Evolutionary conservation across 1,140 invertebrate species (phyloP), one percentile per base, ranked within the genome.

Genomic region (Drosophila lowei): DNA sequence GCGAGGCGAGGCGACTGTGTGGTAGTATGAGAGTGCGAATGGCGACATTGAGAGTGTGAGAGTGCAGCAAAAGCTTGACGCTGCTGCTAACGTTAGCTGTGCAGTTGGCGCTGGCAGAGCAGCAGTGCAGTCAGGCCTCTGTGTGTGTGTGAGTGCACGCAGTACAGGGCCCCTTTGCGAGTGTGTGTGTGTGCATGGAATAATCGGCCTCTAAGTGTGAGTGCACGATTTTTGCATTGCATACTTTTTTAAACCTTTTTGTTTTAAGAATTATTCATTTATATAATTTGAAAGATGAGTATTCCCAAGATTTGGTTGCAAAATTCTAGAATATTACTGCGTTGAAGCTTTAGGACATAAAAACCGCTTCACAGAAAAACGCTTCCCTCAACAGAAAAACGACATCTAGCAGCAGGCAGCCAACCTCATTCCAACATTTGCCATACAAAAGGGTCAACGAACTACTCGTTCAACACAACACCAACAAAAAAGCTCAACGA

Each of bases 361-460:
- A 23, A 25, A 25, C 0, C 23, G 23, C 23, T 30, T 3, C 30
- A 28, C 8, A 46, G 43, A 78, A 79, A 38, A 48, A 66, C 38
- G 52, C 74, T 62, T 21, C 42, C 71, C 72, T 72, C 62, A 79
- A 59, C 72, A 34, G 30, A 34, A 34, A 34, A 34, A 9, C 28
- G 28, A 9, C 30, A 11, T 1, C 3, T 4, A 21, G 28, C 65
- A 57, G 58, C 67, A n/a, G n/a, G 44, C 50, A 13, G 18, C 41
- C 80, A 85, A 85, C 81, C 81, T 85, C 80, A 80, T 67, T 86
- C 63, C 66, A 46, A 44, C 57, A 38, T 38, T 38, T 46, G 68
- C 42, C 68, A 73, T 43, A 62, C 65, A 58, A 46, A 80, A 77
- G 77, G 80, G 77, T 85, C 83, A 85, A 86, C 61, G 83, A 85